Evolutionary conservation across 2,113 vertebrate species (phyloP).

Genomic region (Sorex araneus): DNA sequence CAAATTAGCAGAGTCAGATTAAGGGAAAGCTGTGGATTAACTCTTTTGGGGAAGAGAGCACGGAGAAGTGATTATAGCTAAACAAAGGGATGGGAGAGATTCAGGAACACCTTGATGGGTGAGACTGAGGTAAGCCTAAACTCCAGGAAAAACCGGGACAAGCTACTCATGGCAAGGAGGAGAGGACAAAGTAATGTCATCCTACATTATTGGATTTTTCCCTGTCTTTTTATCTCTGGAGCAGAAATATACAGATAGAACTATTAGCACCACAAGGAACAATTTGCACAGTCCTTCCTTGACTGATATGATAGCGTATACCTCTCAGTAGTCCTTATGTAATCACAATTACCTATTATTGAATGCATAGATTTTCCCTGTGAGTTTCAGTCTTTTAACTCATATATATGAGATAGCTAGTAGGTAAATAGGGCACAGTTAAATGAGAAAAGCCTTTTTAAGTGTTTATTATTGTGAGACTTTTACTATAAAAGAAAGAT

Average conservation of each 20-base stretch:
- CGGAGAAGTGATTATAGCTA: too few relatives aligned
- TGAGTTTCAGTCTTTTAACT: background rate
- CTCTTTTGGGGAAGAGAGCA: too few relatives aligned
- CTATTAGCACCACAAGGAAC: background rate
- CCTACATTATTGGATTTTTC: background rate
- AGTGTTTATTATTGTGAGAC: background rate
- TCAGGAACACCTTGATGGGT: too few relatives aligned
- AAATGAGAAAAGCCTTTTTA: background rate
- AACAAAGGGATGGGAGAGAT: too few relatives aligned
- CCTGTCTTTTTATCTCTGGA: background rate
- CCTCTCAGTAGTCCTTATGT: background rate
- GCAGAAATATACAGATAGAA: background rate
- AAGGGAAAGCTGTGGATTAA: too few relatives aligned
- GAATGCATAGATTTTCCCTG: background rate
- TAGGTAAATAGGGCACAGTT: background rate
- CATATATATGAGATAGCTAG: rapidly evolving
- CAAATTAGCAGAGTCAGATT: too few relatives aligned
- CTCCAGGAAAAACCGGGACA: too few relatives aligned
- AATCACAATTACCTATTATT: background rate
- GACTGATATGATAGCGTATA: background rate
- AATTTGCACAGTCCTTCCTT: background rate
- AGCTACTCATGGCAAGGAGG: too few relatives aligned
- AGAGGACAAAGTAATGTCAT: too few relatives aligned
- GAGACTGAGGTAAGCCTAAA: too few relatives aligned
- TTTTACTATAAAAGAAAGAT: background rate